phyloP scores from a whole-genome alignment of 2,797 vertebrate genomes.

The Sandelia bainsii region DNA sequence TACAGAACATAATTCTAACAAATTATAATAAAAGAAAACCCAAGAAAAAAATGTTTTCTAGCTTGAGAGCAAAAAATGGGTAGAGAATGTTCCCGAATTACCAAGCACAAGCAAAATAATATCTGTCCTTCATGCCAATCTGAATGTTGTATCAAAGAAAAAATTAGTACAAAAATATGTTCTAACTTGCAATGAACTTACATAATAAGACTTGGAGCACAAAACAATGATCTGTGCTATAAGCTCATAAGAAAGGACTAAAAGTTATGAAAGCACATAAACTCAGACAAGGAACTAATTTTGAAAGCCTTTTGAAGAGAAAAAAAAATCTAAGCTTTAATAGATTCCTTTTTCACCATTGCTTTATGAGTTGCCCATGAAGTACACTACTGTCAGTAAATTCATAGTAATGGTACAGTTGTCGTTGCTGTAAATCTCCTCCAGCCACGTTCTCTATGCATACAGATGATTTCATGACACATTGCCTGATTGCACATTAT shows the following conservation, averaged over 20 bases:
- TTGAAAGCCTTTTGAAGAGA: not conserved
- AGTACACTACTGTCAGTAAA: not conserved
- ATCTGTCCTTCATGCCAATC: not conserved
- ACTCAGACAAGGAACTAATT: not conserved
- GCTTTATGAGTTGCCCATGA: constrained; percentile 1
- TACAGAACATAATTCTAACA: not conserved
- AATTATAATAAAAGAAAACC: not conserved
- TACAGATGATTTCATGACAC: constrained; percentile 36
- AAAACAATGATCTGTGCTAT: not conserved
- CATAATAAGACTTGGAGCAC: not conserved
- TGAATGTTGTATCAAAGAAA: not conserved
- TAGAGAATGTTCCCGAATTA: not conserved
- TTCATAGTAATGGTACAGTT: not conserved
- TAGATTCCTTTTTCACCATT: too few species aligned
- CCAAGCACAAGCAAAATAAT: not conserved
- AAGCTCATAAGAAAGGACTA: not conserved
- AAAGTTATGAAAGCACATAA: constrained; percentile 2
- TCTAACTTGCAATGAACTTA: not conserved
- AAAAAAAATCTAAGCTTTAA: not conserved
- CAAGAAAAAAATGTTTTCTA: not conserved
- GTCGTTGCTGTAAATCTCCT: constrained; percentile 29
- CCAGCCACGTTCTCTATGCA: constrained; percentile 3
- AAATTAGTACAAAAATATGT: not conserved
- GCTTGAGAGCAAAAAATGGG: not conserved
- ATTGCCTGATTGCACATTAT: constrained; percentile 41